Evolutionary conservation across 2,113 vertebrate species (phyloP).

Genomic region (Neotoma lepida): DNA sequence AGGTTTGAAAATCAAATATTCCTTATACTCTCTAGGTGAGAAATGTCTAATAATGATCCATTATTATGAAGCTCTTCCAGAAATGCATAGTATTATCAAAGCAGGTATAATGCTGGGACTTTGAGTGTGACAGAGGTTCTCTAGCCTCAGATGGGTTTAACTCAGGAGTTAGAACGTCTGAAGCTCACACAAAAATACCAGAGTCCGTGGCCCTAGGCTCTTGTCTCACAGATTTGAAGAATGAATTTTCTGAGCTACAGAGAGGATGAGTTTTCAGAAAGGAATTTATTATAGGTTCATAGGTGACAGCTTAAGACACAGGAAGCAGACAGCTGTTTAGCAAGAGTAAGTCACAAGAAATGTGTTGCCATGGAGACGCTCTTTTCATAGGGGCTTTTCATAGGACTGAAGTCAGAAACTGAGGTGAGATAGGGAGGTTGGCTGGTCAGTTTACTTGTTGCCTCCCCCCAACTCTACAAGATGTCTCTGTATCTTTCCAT

Average conservation of each 20-base stretch:
- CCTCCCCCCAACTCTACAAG: background rate
- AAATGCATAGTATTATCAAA: background rate
- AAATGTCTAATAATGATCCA: background rate
- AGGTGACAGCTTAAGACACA: background rate
- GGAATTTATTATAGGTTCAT: conserved; percentile 2
- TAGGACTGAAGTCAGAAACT: background rate
- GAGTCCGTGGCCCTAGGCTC: background rate
- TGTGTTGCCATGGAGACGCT: background rate
- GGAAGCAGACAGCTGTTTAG: conserved; percentile 15
- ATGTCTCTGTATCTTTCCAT: background rate
- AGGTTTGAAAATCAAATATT: background rate
- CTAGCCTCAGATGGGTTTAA: background rate
- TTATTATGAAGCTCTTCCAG: background rate
- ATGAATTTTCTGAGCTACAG: background rate
- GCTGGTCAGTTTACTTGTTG: background rate
- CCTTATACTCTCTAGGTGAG: background rate
- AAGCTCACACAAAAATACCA: background rate
- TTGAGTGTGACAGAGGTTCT: background rate
- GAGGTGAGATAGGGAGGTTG: background rate
- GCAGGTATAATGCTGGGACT: background rate
- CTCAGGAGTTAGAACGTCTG: background rate
- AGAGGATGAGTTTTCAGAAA: background rate
- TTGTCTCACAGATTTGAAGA: background rate
- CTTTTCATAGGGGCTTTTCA: conserved; percentile 7
- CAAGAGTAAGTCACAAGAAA: background rate